Evolutionary conservation across 2,888 invertebrate genomes (phyloP).

Genomic region (Chymomyza procnemis): DNA sequence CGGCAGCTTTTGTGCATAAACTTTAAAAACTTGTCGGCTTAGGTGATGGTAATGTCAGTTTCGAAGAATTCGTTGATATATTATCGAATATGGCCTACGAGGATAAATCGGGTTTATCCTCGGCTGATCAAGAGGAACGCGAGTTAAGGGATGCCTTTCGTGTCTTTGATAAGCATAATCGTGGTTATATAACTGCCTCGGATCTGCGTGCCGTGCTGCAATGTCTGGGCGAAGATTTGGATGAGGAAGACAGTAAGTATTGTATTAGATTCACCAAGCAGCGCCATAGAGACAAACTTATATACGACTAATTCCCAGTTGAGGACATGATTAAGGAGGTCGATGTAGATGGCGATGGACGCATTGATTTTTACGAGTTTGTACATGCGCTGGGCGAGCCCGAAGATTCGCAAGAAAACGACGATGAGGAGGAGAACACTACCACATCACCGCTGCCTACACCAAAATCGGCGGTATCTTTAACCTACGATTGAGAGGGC

Average conservation of each 20-base stretch:
- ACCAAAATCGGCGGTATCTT: constrained; percentile 73
- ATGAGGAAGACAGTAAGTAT: constrained; percentile 92
- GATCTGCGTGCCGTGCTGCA: constrained; percentile 92
- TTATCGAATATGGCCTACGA: constrained; percentile 86
- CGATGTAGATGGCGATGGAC: constrained; percentile 95
- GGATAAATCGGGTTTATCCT: constrained; percentile 81
- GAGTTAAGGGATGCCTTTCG: constrained; percentile 91
- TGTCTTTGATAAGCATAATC: constrained; percentile 93
- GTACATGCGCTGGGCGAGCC: constrained; percentile 92
- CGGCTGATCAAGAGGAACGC: constrained; percentile 88
- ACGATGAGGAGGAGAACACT: constrained; percentile 84
- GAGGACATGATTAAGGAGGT: constrained; percentile 98
- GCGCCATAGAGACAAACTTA: neutral
- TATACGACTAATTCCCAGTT: constrained; percentile 81
- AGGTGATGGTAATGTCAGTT: constrained; percentile 93
- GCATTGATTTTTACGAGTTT: constrained; percentile 94
- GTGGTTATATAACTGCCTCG: constrained; percentile 93
- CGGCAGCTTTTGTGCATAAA: neutral
- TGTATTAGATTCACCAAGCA: neutral
- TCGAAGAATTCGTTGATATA: constrained; percentile 92
- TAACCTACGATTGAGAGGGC: constrained; percentile 63
- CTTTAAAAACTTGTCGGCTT: neutral
- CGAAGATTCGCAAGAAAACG: constrained; percentile 87
- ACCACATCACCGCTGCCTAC: constrained; percentile 78
- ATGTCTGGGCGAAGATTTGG: constrained; percentile 91